Base-by-base conservation (phyloP, 2,113 vertebrate genomes). In the Tychaedon coryphoeus region DNA sequence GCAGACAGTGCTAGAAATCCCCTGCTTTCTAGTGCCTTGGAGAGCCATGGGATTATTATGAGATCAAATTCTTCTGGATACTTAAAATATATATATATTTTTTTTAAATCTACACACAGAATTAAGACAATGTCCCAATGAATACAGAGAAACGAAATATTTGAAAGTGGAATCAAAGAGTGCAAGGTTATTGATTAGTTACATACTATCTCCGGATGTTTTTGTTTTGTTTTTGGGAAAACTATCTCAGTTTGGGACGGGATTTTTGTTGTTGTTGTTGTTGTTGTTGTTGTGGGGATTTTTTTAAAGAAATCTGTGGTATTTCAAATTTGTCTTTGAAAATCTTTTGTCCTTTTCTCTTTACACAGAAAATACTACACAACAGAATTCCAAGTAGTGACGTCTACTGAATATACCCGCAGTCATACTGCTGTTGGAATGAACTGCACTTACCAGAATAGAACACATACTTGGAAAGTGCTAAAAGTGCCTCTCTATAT, bases 401-500 rank as follows among this genome's bases (percentile, higher is more conserved):
- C 1, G 1, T 36, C 25, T 71, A 34, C 24, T 5, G 1, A 81
- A 80, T 48, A 66, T 14, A 73, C 14, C 29, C 0, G 0, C 22
- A 36, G 57, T 66, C 72, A 48, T 48, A 45, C 36, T 42, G 42
- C 72, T 86, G 28, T 40, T 75, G 48, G 33, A 67, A 89, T 42
- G 36, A 67, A 38, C 17, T 31, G 25, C 29, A 36, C 31, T 42
- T 61, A 66, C 13, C 28, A 75, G 58, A 94, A 78, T 9, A 78
- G 12, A 78, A 61, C n/a, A 54, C 19, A 24, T 17, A 43, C 24
- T 36, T 26, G n/a, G 2, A 36, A 42, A 57, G 23, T 43, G 22
- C 31, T 66, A 26, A 7, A 62, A 81, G n/a, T 40, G 17, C 48
- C 26, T 88, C 51, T 78, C 61, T 38, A 7, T 57, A 38, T 6